Evolutionary conservation across 2,113 vertebrate species (phyloP).

Genomic region (Xyliphius kryptos): DNA sequence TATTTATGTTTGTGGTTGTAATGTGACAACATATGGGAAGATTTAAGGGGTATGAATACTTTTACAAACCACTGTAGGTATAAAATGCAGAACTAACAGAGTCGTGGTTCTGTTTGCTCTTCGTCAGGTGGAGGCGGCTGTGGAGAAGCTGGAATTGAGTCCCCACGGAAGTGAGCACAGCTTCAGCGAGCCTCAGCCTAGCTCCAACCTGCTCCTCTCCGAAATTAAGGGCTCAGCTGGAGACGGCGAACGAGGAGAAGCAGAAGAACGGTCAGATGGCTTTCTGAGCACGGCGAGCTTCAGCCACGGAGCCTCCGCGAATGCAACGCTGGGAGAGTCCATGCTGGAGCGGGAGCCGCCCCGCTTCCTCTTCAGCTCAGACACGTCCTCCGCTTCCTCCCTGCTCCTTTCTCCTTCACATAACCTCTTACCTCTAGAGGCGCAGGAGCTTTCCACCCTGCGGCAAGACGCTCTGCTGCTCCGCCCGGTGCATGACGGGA

Average conservation of each 20-base stretch:
- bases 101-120: background rate
- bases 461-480: conserved; percentile 78
- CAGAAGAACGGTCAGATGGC: conserved; percentile 26
- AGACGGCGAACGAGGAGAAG: conserved; percentile 44
- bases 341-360: conserved; percentile 68
- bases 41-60: too few relatives aligned
- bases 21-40: too few relatives aligned
- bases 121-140: conserved; percentile 73
- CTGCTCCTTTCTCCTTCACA: conserved; percentile 59
- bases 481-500: conserved; percentile 76
- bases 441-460: conserved; percentile 66
- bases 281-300: conserved; percentile 77
- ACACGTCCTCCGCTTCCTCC: conserved; percentile 62
- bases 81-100: too few relatives aligned
- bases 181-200: conserved; percentile 84
- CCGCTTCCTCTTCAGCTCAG: conserved; percentile 73
- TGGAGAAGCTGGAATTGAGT: conserved; percentile 90
- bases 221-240: conserved; percentile 49
- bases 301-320: conserved; percentile 65
- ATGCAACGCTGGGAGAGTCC: conserved; percentile 84
- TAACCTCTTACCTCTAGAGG: conserved; percentile 46
- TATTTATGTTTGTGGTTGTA: too few relatives aligned
- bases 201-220: conserved; percentile 79
- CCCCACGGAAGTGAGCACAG: conserved; percentile 91
- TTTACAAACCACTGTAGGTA: too few relatives aligned